These are phyloP conservation scores for Drosophila nikananu DNA, from an alignment of 1,140 invertebrate genomes.

Conservation along the genomic window DNA sequence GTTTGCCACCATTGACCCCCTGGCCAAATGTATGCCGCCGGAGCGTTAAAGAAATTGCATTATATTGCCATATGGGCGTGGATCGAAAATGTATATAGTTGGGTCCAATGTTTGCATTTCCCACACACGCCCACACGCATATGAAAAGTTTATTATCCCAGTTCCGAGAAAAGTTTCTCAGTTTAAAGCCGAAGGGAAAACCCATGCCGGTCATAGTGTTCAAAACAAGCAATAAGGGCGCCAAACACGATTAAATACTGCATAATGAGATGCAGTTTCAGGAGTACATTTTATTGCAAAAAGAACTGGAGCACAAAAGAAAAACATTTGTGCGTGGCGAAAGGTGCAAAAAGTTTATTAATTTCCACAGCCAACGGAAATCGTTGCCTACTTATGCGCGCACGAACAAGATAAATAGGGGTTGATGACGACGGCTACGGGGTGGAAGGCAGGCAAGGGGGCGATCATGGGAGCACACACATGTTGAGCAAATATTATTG, in stretches of 20 bases:
- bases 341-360: conserved; percentile 42
- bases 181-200: conserved; percentile 35
- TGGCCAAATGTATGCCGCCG: conserved; percentile 7
- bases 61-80: conserved; percentile 36
- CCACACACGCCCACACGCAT: conserved; percentile 27
- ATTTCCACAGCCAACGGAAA: conserved; percentile 35
- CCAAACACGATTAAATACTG: conserved; percentile 57
- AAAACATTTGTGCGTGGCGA: not conserved
- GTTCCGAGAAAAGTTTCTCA: conserved; percentile 61
- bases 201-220: conserved; percentile 46
- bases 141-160: conserved; percentile 59
- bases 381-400: conserved; percentile 64
- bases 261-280: conserved; percentile 60
- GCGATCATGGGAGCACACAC: conserved; percentile 30
- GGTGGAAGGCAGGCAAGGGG: not conserved
- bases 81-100: conserved; percentile 32
- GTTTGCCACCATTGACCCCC: not conserved
- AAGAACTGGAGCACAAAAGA: conserved; percentile 16
- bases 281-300: conserved; percentile 47
- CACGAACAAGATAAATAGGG: conserved; percentile 30
- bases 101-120: conserved; percentile 36
- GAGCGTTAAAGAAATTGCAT: conserved; percentile 50
- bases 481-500: conserved; percentile 78
- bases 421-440: not conserved
- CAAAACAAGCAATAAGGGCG: conserved; percentile 19